Evolutionary conservation across 2,888 invertebrate species (phyloP).

Genomic region (Drosophila mimetica): DNA sequence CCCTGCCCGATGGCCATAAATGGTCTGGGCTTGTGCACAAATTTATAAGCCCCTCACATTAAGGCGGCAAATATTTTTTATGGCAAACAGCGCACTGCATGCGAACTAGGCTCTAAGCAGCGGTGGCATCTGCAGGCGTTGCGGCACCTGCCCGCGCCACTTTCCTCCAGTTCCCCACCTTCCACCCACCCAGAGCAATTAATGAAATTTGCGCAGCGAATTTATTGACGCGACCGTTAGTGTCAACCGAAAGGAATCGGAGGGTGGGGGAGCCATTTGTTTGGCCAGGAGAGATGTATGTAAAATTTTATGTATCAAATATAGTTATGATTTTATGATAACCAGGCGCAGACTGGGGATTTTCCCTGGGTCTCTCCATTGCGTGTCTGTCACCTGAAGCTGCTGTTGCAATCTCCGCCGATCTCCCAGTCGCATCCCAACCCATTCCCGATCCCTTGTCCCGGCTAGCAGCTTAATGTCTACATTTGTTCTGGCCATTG

Average conservation of each 20-base stretch:
- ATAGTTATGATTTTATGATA: conserved; percentile 47
- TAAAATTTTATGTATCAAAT: conserved; percentile 61
- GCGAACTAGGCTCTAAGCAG: conserved; percentile 28
- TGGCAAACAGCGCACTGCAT: conserved; percentile 53
- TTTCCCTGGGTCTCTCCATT: conserved; percentile 49
- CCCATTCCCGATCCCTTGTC: conserved; percentile 17
- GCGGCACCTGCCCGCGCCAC: conserved; percentile 48
- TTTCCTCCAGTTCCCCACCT: background rate
- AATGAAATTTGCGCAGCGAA: conserved; percentile 71
- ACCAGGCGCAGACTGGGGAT: conserved; percentile 1
- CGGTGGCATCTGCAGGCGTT: conserved; percentile 51
- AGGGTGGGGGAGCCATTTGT: conserved; percentile 27
- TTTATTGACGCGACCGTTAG: conserved; percentile 69
- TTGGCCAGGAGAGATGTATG: conserved; percentile 61
- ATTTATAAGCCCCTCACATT: conserved; percentile 79
- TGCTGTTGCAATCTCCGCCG: conserved; percentile 46
- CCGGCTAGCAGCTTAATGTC: conserved; percentile 74
- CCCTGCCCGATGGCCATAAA: conserved; percentile 55
- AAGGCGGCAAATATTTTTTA: conserved; percentile 77
- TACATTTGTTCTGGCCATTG: conserved; percentile 77
- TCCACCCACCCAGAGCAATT: conserved; percentile 53
- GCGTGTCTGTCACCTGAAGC: conserved; percentile 76
- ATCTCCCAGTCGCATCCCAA: conserved; percentile 7
- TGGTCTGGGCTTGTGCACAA: conserved; percentile 73
- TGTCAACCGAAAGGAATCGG: conserved; percentile 39